Evolutionary conservation across 2,888 invertebrate genomes (phyloP).

Genomic region (Emmelina monodactyla): DNA sequence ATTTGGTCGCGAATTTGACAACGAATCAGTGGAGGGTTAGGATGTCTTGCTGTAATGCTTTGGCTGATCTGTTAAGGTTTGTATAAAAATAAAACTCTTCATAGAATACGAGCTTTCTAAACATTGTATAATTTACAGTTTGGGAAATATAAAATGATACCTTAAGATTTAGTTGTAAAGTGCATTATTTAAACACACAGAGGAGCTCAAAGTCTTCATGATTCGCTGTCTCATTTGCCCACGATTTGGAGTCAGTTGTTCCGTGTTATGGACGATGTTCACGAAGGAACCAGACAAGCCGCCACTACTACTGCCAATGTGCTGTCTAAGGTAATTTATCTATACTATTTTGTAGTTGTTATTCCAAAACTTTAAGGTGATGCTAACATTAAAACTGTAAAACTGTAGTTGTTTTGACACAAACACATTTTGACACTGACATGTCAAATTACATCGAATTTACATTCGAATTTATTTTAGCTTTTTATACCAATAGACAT

Average conservation of each 20-base stretch:
- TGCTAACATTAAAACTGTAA: too few relatives aligned
- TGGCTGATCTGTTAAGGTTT: constrained; percentile 83
- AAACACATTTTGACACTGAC: too few relatives aligned
- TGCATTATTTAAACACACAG: constrained; percentile 22
- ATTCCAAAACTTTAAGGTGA: too few relatives aligned
- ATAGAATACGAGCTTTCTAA: too few relatives aligned
- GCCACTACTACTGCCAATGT: constrained; percentile 76
- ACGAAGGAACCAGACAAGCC: constrained; percentile 82
- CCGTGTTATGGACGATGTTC: constrained; percentile 93
- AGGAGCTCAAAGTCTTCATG: constrained; percentile 44
- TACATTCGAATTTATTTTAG: too few relatives aligned
- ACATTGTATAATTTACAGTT: too few relatives aligned
- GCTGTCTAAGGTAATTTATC: constrained; percentile 81
- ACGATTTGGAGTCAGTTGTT: constrained; percentile 85
- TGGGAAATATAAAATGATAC: too few relatives aligned
- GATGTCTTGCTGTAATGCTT: constrained; percentile 89
- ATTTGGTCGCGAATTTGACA: constrained; percentile 82
- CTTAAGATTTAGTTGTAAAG: too few relatives aligned
- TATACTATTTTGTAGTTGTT: too few relatives aligned
- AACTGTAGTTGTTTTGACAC: too few relatives aligned
- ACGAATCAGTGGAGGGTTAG: constrained; percentile 88
- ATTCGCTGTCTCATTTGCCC: constrained; percentile 47
- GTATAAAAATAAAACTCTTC: constrained; percentile 4
- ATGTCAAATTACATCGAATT: too few relatives aligned
- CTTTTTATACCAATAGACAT: too few relatives aligned